Base-by-base conservation (phyloP, 1,140 invertebrate genomes). In the Thalassaphorura encarpata region DNA sequence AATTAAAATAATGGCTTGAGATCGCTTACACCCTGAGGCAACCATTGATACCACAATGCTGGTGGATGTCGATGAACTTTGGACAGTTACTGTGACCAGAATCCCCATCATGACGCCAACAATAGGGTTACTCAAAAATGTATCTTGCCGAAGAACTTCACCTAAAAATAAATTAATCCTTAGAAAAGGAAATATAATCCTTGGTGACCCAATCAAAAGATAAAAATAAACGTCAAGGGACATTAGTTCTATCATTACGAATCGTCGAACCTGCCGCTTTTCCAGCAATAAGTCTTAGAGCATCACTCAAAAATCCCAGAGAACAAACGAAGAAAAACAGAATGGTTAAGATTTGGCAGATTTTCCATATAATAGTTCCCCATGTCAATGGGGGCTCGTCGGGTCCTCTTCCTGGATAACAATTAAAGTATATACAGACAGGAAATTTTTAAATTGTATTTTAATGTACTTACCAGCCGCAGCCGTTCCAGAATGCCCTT, bases 31-130 rank as follows among this genome's bases (percentile, higher is more conserved):
- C 45, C 69, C 69, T 28, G 76, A 71, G 13, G 72, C 73, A 3
- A 82, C 77, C 76, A 82, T 78, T 52, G 76, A 76, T n/a, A 82
- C 79, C 18, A 81, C 69, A 23, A 82, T 78, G 1, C 77, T 79
- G 0, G 77, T 80, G 2, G 78, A 76, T 2, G 80, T 82, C 5
- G 78, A 78, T 6, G 77, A 78, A 65, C 75, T 77, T 68, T 82
- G 80, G 4, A 82, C 72, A 5, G 81, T 66, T 0, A 82, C 78
- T 0, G 80, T 82, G 2, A 74, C 73, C 50, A 82, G 66, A 49
- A 82, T 74, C 6, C 80, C 80, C 48, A 82, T 74, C 73, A 82
- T 78, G 16, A 68, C 58, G 3, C 58, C 71, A 0, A 71, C 75
- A 16, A 81, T 70, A 2, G 79, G 79, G 65, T 80, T 80, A 16